Conservation (phyloP, 2,888 invertebrate species). For the Diachrysia chrysitis region DNA sequence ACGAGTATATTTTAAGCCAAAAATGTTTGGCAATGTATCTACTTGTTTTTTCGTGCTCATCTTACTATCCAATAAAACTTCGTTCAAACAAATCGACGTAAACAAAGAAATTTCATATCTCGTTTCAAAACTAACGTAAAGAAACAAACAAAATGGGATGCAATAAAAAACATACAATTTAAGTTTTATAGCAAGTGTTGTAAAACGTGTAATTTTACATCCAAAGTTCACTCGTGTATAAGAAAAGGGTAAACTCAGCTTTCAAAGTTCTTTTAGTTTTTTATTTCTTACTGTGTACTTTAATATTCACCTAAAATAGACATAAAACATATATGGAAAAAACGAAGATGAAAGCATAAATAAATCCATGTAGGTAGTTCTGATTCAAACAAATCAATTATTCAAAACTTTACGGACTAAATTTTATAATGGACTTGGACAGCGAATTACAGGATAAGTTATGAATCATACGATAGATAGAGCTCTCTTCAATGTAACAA, state of each 20-base stretch:
- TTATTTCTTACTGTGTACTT: background rate
- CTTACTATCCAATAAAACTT: background rate
- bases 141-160: slow-evolving; percentile 35
- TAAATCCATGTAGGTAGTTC: slow-evolving; percentile 33
- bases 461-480: background rate
- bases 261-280: background rate
- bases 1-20: background rate
- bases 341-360: slow-evolving; percentile 38
- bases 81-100: slow-evolving; percentile 20
- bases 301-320: slow-evolving; percentile 39
- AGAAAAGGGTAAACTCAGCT: slow-evolving; percentile 9
- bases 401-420: slow-evolving; percentile 35
- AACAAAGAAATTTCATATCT: slow-evolving; percentile 16
- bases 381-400: slow-evolving; percentile 40
- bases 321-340: slow-evolving; percentile 21
- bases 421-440: slow-evolving; percentile 17
- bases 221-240: slow-evolving; percentile 25
- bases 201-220: slow-evolving; percentile 41
- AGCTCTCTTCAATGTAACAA: background rate
- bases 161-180: slow-evolving; percentile 42
- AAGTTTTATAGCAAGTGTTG: slow-evolving; percentile 40
- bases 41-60: background rate
- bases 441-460: background rate
- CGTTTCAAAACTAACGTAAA: slow-evolving; percentile 21
- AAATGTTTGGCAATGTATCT: background rate